Conservation (phyloP, 2,797 vertebrate species). For the Podarcis lilfordi region DNA sequence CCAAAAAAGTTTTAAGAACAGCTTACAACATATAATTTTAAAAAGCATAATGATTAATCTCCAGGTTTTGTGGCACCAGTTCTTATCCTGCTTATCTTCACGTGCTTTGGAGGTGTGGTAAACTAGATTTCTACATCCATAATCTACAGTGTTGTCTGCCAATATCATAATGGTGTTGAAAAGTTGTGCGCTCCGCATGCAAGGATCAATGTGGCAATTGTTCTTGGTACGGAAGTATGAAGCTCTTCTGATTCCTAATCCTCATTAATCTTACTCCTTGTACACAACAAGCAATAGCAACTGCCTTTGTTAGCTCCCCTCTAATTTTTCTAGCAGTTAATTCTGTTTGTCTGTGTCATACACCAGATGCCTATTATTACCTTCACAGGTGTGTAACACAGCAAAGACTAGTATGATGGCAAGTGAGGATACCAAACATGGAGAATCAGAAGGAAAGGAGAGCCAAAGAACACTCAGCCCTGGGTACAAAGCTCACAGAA, state of each 20-base stretch:
- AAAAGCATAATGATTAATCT: neutral
- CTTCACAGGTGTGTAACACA: neutral
- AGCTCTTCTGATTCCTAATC: too few species aligned
- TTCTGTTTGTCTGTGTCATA: too few species aligned
- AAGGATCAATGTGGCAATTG: neutral
- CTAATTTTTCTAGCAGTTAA: too few species aligned
- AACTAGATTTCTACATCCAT: too few species aligned
- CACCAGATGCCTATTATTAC: neutral
- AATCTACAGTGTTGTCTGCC: neutral
- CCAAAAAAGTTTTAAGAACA: neutral
- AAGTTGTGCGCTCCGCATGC: too few species aligned
- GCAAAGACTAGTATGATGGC: neutral
- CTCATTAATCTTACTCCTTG: too few species aligned
- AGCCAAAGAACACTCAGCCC: neutral
- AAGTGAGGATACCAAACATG: neutral
- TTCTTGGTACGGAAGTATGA: neutral
- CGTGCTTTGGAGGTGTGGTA: neutral
- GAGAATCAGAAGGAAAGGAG: too few species aligned
- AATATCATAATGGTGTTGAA: neutral
- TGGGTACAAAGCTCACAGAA: neutral
- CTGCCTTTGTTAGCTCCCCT: too few species aligned
- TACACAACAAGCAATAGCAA: too few species aligned
- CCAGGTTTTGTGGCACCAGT: neutral
- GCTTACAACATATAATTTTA: neutral
- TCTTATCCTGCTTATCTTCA: neutral